These are phyloP conservation scores for Hippocampus mohnikei DNA, from an alignment of 2,113 vertebrate genomes.

Conservation along the genomic window DNA sequence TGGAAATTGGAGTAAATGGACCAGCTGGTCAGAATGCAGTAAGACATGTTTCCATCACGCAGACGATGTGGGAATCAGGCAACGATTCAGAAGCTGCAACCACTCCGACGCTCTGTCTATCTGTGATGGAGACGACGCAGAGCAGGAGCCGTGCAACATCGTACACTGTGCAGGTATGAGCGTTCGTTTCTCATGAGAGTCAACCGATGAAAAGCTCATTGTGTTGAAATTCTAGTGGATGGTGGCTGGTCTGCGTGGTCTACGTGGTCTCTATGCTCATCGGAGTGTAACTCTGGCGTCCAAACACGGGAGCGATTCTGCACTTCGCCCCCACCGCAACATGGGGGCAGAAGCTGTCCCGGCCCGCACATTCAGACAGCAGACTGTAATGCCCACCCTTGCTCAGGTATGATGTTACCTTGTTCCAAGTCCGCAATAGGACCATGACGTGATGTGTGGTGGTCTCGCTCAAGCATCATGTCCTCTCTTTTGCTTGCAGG, in stretches of 20 bases:
- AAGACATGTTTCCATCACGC: conserved; percentile 78
- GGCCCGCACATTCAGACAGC: conserved; percentile 83
- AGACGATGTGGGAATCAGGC: conserved; percentile 68
- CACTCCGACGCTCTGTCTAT: conserved; percentile 19
- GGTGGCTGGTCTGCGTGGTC: conserved; percentile 79
- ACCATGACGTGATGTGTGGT: too few relatives aligned
- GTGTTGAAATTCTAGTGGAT: conserved; percentile 55
- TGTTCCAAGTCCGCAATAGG: neutral
- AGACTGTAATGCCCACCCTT: conserved; percentile 81
- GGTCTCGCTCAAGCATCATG: neutral
- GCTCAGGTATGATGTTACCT: conserved; percentile 67
- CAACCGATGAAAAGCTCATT: neutral
- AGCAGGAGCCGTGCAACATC: conserved; percentile 79
- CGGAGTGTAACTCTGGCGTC: conserved; percentile 76
- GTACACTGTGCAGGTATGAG: conserved; percentile 74
- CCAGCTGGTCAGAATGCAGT: conserved; percentile 81
- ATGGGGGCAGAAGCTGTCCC: conserved; percentile 62
- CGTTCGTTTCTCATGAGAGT: neutral
- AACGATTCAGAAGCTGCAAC: conserved; percentile 75
- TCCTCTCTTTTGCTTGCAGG: conserved; percentile 52
- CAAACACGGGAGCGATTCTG: conserved; percentile 80
- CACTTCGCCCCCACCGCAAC: conserved; percentile 53
- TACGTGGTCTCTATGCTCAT: conserved; percentile 77
- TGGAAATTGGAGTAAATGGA: conserved; percentile 76
- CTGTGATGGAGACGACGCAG: conserved; percentile 70